Evolutionary conservation across 1,140 invertebrate species (phyloP).

Genomic region (Sycophila sp.): DNA sequence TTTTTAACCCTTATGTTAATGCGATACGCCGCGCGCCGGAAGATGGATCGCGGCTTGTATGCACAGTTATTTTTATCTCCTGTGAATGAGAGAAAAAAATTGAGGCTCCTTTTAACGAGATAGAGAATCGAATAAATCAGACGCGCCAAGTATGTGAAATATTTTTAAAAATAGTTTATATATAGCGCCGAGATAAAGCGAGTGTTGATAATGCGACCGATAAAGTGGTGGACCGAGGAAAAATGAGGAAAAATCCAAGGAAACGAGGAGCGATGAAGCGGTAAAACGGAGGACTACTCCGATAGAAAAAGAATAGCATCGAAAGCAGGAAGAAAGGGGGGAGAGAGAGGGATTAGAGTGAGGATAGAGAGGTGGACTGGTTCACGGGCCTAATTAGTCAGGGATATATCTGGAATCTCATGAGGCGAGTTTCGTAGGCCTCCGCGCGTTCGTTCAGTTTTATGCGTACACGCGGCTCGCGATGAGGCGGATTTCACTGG

Average conservation of each 20-base stretch:
- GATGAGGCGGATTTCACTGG: constrained; percentile 59
- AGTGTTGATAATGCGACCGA: not conserved
- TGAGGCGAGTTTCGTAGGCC: constrained; percentile 61
- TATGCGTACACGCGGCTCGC: constrained; percentile 53
- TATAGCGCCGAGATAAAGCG: not conserved
- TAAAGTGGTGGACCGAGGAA: not conserved
- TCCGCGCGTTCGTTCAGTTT: constrained; percentile 57
- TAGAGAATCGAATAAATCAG: not conserved
- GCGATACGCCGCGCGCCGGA: too few species aligned
- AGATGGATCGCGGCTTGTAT: too few species aligned
- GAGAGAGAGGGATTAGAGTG: not conserved
- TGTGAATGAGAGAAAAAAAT: too few species aligned
- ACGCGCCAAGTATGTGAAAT: too few species aligned
- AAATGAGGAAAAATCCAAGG: not conserved
- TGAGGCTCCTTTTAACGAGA: too few species aligned
- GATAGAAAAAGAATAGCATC: constrained; percentile 3
- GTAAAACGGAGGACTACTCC: constrained; percentile 12
- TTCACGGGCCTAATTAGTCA: constrained; percentile 65
- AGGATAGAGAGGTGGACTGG: constrained; percentile 18
- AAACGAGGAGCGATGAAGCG: constrained; percentile 7
- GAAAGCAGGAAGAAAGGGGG: not conserved
- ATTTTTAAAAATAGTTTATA: too few species aligned
- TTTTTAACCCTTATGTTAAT: too few species aligned
- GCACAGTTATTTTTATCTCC: too few species aligned
- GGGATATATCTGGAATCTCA: constrained; percentile 65